These are phyloP conservation scores for Caloenas nicobarica DNA, from an alignment of 2,113 vertebrate species.

Conservation along the genomic window DNA sequence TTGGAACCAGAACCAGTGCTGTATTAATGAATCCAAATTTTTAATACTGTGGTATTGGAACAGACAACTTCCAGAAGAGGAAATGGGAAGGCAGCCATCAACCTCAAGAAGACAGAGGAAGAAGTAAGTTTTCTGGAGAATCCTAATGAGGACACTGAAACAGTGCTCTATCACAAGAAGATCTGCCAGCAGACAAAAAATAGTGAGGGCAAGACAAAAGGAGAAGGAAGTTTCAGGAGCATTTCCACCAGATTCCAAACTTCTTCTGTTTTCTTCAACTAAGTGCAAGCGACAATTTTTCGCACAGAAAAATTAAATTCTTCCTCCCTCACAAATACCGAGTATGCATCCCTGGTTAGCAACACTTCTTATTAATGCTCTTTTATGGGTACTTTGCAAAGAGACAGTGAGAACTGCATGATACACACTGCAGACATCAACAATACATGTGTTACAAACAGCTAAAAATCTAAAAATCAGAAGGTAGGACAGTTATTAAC, in stretches of 20 bases:
- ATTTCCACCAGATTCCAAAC: neutral
- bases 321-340: neutral
- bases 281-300: neutral
- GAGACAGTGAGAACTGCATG: neutral
- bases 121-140: slow-evolving; percentile 18
- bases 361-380: neutral
- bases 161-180: neutral
- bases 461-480: neutral
- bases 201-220: neutral
- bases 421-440: neutral
- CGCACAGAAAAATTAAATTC: neutral
- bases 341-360: neutral
- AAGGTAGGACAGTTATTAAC: neutral
- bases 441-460: accelerated
- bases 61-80: slow-evolving; percentile 28
- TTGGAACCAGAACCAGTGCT: neutral
- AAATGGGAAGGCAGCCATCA: slow-evolving; percentile 54
- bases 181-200: neutral
- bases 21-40: slow-evolving; percentile 1
- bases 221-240: neutral
- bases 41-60: slow-evolving; percentile 43
- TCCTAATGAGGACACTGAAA: neutral
- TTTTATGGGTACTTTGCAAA: neutral
- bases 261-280: neutral
- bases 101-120: slow-evolving; percentile 19